Conservation (phyloP, 2,113 vertebrate species). For the Irena cyanogastra region DNA sequence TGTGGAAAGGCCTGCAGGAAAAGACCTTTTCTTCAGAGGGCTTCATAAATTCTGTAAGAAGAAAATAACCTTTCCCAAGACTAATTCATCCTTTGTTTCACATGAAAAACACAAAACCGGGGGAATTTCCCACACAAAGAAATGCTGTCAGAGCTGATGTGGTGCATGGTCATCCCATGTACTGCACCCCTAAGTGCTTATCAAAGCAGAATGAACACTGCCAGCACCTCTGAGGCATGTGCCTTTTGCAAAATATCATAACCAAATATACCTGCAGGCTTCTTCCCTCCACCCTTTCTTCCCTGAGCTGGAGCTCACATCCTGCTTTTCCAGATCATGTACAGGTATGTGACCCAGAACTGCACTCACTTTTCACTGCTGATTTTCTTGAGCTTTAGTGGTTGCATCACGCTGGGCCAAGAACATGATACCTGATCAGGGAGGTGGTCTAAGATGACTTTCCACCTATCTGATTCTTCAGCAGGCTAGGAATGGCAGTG, state of each 20-base stretch:
- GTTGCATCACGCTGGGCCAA: not conserved
- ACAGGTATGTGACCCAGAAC: not conserved
- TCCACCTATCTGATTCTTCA: not conserved
- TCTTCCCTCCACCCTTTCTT: not conserved
- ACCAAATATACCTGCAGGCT: not conserved
- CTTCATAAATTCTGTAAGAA: not conserved
- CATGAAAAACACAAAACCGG: not conserved
- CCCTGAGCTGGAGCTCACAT: not conserved
- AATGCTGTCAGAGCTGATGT: not conserved
- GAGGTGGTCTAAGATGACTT: not conserved
- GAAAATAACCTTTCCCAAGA: not conserved
- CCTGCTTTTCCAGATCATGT: not conserved
- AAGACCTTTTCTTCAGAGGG: not conserved
- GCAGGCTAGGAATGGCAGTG: not conserved
- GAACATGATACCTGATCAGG: not conserved
- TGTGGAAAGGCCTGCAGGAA: not conserved
- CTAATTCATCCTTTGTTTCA: not conserved
- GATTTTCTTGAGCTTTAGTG: not conserved
- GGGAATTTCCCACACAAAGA: not conserved
- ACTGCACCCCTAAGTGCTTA: not conserved
- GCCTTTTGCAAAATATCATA: not conserved
- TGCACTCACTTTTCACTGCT: not conserved
- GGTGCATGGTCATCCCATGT: fast-evolving
- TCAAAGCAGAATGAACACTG: not conserved
- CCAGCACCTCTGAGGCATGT: not conserved